Base-by-base conservation (phyloP, 2,113 vertebrate species). In the Cephalopterus ornatus region DNA sequence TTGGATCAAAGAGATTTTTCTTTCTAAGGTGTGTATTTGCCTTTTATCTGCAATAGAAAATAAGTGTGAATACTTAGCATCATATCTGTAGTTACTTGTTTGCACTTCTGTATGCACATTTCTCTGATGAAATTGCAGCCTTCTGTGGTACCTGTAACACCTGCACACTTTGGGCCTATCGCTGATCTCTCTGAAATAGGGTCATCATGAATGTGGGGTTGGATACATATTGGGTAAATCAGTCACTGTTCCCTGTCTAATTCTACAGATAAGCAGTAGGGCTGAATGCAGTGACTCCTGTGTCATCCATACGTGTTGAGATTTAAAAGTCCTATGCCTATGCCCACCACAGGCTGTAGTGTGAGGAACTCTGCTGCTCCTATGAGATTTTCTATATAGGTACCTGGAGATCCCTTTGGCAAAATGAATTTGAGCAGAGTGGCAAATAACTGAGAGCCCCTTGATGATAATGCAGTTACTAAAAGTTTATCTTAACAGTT, bases 1-100 rank as follows among this genome's bases (percentile, higher is more conserved):
- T 24, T 79, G 58, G 10, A 76, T 70, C 35, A 35, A 53, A 76
- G 14, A 32, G 28, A 8, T 56, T 72, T 42, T 72, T 76, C 27
- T 93, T 72, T 72, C 1, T 2, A 4, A 2, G 1, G 2, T 32
- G 28, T 2, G 1, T 21, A 17, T 42, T 68, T 91, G 41, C 41
- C 14, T 80, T 84, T 63, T 70, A 26, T 59, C 39, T 59, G 33
- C 8, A 14, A 67, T 62, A 81, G n/a, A 33, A 86, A 61, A 35
- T 20, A 32, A 27, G 22, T 15, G 26, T 32, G 50, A 70, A 18
- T 49, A 33, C 12, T 42, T 59, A 12, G 12, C 14, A 41, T 73
- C 9, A 0, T 14, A 9, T 52, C 33, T 47, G 12, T 23, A 53
- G 10, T 58, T 74, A 27, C 7, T 53, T 73, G 49, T 63, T 84